Evolutionary conservation across 2,113 vertebrate species (phyloP), one percentile per base, ranked within the genome.

Genomic region (Delphinus delphis): DNA sequence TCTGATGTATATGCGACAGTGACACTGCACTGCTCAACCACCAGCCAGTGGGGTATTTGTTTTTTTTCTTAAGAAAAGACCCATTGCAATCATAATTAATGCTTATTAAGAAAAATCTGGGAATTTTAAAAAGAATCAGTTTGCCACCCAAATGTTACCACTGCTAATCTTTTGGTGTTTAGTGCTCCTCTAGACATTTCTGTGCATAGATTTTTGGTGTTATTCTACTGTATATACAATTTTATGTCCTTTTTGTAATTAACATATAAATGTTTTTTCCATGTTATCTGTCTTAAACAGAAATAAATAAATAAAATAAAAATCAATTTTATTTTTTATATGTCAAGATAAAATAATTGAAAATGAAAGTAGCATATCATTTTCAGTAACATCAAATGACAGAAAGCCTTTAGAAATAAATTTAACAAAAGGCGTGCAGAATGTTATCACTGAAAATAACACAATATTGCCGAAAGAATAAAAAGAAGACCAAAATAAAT

Each of bases 221-320:
- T 96, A 97, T 76, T 97, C 97, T 96, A 90, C 71, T 98, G 98
- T 98, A 97, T 73, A 98, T 98, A 98, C 93, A 81, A 97, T 98
- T 98, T 97, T 98, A 97, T 97, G 98, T 98, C 97, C 47, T 71
- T 98, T 98, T 98, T 98, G 97, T 98, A 98, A 94, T 98, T 98
- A 97, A 98, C 97, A 97, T 94, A 97, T 97, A 97, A 97, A 98
- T 94, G 67, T 97, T 97, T 98, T 97, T 97, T 96, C 92, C 97
- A 98, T 97, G 97, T 97, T 97, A 95, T 7, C 90, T 53, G 87
- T 97, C 90, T 96, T 97, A 90, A 96, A 94, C 93, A 79, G 67
- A 82, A 93, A 2, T 6, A 53, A 53, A 53, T 53, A 53, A 53
- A 53, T 53, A 18, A 53, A 53, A 53, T 17, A 53, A 53, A 53